These are phyloP conservation scores for Spheniscus humboldti DNA, from an alignment of 2,797 vertebrate genomes.

Conservation along the genomic window DNA sequence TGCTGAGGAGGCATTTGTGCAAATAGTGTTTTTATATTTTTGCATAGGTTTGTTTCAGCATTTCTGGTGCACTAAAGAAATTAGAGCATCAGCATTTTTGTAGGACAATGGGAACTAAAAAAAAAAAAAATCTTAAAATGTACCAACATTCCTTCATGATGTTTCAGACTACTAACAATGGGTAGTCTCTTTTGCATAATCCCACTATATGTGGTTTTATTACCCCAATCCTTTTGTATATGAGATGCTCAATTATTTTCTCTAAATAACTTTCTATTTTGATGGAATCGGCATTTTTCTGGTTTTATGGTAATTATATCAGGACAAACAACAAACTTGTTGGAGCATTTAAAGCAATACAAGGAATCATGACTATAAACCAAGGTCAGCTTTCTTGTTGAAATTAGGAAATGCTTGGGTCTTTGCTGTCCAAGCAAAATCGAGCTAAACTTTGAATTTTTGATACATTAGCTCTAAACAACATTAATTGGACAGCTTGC, in stretches of 20 bases:
- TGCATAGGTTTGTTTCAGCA: not conserved
- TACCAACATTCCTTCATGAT: not conserved
- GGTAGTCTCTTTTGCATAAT: not conserved
- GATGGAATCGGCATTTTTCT: not conserved
- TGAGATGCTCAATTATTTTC: not conserved
- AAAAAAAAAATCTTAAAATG: not conserved
- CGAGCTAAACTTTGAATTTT: not conserved
- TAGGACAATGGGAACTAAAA: not conserved
- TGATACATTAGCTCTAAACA: not conserved
- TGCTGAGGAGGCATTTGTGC: not conserved
- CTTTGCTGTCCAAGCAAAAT: not conserved
- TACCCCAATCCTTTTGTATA: not conserved
- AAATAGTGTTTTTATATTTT: not conserved
- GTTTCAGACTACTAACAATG: not conserved
- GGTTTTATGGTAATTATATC: not conserved
- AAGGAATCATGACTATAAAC: not conserved
- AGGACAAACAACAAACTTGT: not conserved
- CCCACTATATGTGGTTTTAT: not conserved
- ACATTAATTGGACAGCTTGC: not conserved
- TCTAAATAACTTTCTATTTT: not conserved
- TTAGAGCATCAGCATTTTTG: not conserved
- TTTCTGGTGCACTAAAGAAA: not conserved
- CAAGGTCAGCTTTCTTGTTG: constrained; percentile 32
- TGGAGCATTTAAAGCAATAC: not conserved
- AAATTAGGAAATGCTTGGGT: not conserved